Percentiles rank a stretch among this genome's conserved stretches.
Evolutionary conservation across 2,113 vertebrate species (phyloP).

Genomic region (Bostrychus sinensis): DNA sequence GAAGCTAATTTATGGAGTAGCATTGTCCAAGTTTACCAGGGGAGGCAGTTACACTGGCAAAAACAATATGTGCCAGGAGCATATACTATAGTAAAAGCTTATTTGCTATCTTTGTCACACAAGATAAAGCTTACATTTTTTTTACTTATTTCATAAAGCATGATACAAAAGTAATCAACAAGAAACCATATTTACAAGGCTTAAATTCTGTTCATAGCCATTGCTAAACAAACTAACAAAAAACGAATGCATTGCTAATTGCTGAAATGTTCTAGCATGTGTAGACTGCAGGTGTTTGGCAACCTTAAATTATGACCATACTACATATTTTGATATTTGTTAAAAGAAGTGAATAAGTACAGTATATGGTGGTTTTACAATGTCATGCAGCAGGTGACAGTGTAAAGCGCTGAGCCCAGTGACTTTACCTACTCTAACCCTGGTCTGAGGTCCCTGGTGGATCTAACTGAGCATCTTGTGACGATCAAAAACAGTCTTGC

Average conservation of each 20-base stretch:
- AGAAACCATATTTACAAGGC: neutral
- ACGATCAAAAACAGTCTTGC: conserved; percentile 94
- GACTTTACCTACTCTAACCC: conserved; percentile 19
- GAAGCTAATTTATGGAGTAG: too few species aligned
- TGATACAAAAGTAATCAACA: neutral
- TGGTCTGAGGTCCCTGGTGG: conserved; percentile 2
- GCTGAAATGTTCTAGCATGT: conserved; percentile 11
- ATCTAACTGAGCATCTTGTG: conserved; percentile 95
- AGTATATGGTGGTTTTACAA: neutral
- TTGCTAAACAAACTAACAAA: conserved; percentile 9
- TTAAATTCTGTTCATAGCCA: conserved; percentile 24
- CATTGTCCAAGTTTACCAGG: too few species aligned
- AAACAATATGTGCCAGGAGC: too few species aligned
- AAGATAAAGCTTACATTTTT: conserved; percentile 12
- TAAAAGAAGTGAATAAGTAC: neutral
- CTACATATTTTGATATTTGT: neutral
- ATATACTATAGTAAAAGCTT: neutral
- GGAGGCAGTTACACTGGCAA: too few species aligned
- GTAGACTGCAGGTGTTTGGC: neutral
- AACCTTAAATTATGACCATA: neutral
- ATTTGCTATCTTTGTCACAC: conserved; percentile 5
- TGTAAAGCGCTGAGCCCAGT: conserved; percentile 10
- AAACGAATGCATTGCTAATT: conserved; percentile 21
- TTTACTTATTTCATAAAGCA: conserved; percentile 28
- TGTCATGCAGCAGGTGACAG: conserved; percentile 44